Base-by-base conservation (phyloP, 2,888 invertebrate genomes). In the Stenotaenia linearis region DNA sequence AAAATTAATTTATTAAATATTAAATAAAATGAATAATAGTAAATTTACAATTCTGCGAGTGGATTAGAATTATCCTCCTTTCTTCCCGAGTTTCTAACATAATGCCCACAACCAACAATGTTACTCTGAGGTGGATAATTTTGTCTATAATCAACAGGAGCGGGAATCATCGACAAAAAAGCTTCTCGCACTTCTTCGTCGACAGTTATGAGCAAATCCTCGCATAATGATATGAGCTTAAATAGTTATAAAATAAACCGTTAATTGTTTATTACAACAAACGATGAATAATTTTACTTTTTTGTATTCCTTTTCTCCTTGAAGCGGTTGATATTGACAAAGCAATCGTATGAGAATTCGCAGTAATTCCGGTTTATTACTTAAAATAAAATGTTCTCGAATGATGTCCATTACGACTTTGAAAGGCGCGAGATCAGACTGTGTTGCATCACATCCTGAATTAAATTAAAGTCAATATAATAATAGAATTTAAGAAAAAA, bases 221-320 rank as follows among this genome's bases (percentile, higher is more conserved):
- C 78, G 30, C 78, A 78, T 21, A 78, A 23, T 23, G 78, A n/a
- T 28, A 78, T 4, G 12, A 78, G 30, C 78, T 78, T 3, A 4
- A 78, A 78, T n/a, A 12, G 12, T 28, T 25, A 6, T 6, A n/a
- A 23, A 75, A 75, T n/a, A 75, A 6, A 75, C 7, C 10, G 4
- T 18, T 77, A 15, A 77, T 37, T 12, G n/a, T 6, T 75, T 1
- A 2, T 25, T 75, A 75, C 6, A 56, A 56, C n/a, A 10, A 7
- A 15, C 23, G 12, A 37, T 77, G 21, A 6, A 21, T 9, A 21
- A 6, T 18, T 25, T 78, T 78, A 78, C 78, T 30, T 78, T 78
- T n/a, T 45, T 78, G 23, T 78, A 78, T 45, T 78, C 78, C 10
- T 78, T 78, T 78, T 78, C 78, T n/a, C 78, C 78, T 78, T 78